These are phyloP conservation scores for Torymus auratus DNA, from an alignment of 2,888 invertebrate genomes.

Conservation along the genomic window DNA sequence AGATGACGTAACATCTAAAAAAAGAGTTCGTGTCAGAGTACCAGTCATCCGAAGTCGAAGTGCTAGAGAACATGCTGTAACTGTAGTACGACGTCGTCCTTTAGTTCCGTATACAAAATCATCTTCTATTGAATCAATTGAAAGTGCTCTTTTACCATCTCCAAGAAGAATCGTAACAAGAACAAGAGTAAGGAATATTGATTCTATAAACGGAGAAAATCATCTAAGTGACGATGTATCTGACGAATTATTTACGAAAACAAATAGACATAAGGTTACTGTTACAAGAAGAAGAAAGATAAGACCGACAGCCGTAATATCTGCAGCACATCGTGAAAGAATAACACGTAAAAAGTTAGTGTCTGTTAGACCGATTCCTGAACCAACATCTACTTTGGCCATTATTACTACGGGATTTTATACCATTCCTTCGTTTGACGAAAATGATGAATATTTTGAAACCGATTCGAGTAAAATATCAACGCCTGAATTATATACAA, in stretches of 20 bases:
- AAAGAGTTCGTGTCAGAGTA: conserved; percentile 74
- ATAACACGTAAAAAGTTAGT: conserved; percentile 73
- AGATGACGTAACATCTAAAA: conserved; percentile 52
- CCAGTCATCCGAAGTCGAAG: conserved; percentile 70
- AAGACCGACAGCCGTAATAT: conserved; percentile 63
- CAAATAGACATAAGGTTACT: conserved; percentile 70
- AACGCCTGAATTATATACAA: conserved; percentile 66
- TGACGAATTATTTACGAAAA: conserved; percentile 42
- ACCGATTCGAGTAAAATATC: conserved; percentile 63
- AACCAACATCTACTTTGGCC: conserved; percentile 70
- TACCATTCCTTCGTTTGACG: conserved; percentile 65
- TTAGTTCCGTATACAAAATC: conserved; percentile 64
- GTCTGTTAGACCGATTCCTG: conserved; percentile 69
- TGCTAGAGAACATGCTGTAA: conserved; percentile 69
- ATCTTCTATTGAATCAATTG: conserved; percentile 34
- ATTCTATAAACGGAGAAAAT: conserved; percentile 38
- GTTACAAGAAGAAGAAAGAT: conserved; percentile 73
- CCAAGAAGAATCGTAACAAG: conserved; percentile 71
- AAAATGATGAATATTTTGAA: conserved; percentile 64
- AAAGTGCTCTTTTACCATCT: conserved; percentile 59
- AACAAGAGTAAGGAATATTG: conserved; percentile 68
- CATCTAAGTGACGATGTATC: conserved; percentile 36
- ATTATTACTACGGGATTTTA: conserved; percentile 75
- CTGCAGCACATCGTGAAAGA: conserved; percentile 59
- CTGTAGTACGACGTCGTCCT: conserved; percentile 72